These are phyloP conservation scores for Camponotus floridanus DNA, from an alignment of 1,140 invertebrate species.

Conservation along the genomic window DNA sequence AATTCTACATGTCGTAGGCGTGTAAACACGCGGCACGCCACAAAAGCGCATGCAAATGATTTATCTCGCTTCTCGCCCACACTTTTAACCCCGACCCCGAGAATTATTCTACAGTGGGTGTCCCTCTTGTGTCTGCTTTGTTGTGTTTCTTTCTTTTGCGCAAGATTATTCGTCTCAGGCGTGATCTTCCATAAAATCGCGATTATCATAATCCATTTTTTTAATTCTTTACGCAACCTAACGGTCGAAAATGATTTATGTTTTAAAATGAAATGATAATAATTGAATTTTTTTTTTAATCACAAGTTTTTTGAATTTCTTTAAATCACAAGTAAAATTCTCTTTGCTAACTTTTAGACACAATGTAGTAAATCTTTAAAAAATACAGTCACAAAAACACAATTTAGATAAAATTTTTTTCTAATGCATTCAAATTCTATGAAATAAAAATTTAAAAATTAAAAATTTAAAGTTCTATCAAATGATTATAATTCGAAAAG, in stretches of 20 bases:
- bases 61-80: constrained; percentile 71
- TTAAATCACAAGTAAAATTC: no score
- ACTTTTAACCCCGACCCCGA: constrained; percentile 66
- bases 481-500: no score
- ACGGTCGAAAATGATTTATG: neutral
- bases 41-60: constrained; percentile 73
- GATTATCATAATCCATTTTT: constrained; percentile 15
- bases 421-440: no score
- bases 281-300: neutral
- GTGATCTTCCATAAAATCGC: constrained; percentile 30
- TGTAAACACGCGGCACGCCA: constrained; percentile 67
- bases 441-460: no score
- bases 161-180: constrained; percentile 34
- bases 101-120: constrained; percentile 62
- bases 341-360: no score
- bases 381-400: no score
- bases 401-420: no score
- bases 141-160: neutral
- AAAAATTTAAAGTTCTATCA: no score
- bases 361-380: no score
- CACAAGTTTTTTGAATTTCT: neutral
- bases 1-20: constrained; percentile 63
- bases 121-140: constrained; percentile 19
- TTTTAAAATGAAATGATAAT: neutral
- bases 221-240: no score